A percentile compares a stretch with the other conserved stretches of the same genome.
Evolutionary conservation across 2,888 invertebrate species (phyloP).

Genomic region (Sicus ferrugineus): DNA sequence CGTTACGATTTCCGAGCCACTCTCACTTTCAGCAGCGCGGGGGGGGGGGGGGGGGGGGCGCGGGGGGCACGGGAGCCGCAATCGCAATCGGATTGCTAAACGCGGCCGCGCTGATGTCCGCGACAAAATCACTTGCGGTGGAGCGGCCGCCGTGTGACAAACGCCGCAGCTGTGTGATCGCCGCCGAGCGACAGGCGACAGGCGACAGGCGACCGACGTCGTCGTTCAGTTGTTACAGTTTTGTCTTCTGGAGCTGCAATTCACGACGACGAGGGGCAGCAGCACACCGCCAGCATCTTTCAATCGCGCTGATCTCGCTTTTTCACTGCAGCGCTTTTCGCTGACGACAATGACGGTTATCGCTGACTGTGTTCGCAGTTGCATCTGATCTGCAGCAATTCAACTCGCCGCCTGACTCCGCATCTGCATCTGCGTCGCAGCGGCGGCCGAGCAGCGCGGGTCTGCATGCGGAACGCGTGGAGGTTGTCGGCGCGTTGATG

Average conservation of each 20-base stretch:
- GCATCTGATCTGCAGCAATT: constrained; percentile 26
- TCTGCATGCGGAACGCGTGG: constrained; percentile 27
- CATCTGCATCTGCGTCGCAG: not conserved
- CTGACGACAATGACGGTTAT: constrained; percentile 29
- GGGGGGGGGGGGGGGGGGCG: not conserved
- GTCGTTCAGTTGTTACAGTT: constrained; percentile 26
- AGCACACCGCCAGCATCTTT: constrained; percentile 7
- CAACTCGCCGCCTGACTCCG: not conserved
- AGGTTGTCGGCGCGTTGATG: constrained; percentile 18
- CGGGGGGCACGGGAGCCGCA: not conserved
- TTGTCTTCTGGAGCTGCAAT: constrained; percentile 30
- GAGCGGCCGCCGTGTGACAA: constrained; percentile 31
- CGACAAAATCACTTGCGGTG: constrained; percentile 35
- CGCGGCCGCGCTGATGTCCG: constrained; percentile 41
- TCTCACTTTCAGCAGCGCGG: constrained; percentile 54
- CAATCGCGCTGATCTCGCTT: constrained; percentile 14
- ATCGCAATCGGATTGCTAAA: constrained; percentile 14
- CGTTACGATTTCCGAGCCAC: constrained; percentile 64
- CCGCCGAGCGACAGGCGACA: constrained; percentile 23
- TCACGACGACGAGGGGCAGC: constrained; percentile 22
- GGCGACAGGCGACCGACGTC: constrained; percentile 12
- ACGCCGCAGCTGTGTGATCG: constrained; percentile 31
- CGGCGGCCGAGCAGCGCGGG: not conserved
- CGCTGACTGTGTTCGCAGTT: constrained; percentile 19
- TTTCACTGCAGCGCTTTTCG: not conserved